Base-by-base conservation (phyloP, 2,797 vertebrate species). In the Coranthus polyacanthus region DNA sequence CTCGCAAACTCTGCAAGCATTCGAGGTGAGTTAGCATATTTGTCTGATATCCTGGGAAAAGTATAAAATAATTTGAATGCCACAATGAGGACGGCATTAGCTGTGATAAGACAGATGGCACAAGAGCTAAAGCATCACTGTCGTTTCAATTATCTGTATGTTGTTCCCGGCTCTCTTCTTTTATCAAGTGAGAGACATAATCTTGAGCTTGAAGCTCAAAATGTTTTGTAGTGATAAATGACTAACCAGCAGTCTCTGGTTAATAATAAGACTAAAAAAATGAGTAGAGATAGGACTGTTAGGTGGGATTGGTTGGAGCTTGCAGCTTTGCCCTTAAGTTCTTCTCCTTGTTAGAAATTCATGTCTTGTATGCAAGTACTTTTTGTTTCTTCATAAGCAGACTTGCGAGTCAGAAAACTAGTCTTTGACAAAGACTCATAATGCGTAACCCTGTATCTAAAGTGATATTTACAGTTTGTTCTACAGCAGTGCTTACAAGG, bases 1-100 rank as follows among this genome's bases (percentile, higher is more conserved):
- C 95, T 92, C 94, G 94, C 92, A 96, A 96, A 91, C 93, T 96
- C 92, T 96, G 89, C 94, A 96, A 94, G 86, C 93, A 95, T 90
- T 93, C 93, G 92, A 96, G 96, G 96, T 97, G 94, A 95, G 93
- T 42, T 21, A 62, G 24, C 12, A 59, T 36, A 56, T 13, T 13
- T 61, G 36, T 41, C 45, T 34, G 36, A 21, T n/a, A 21, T 47
- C 12, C 17, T 37, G 4, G 41, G 13, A 24, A 42, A 43, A n/a
- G 13, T 53, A 46, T 12, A 53, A 32, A 32, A 9, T 32, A 32
- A 32, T 26, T n/a, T n/a, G n/a, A n/a, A n/a, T n/a, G n/a, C n/a
- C n/a, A n/a, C n/a, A n/a, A n/a, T n/a, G n/a, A n/a, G n/a, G n/a
- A n/a, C n/a, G n/a, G n/a, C n/a, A n/a, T n/a, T n/a, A n/a, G 3